Evolutionary conservation across 2,113 vertebrate genomes (phyloP).

Genomic region (Cryptotis parvus): DNA sequence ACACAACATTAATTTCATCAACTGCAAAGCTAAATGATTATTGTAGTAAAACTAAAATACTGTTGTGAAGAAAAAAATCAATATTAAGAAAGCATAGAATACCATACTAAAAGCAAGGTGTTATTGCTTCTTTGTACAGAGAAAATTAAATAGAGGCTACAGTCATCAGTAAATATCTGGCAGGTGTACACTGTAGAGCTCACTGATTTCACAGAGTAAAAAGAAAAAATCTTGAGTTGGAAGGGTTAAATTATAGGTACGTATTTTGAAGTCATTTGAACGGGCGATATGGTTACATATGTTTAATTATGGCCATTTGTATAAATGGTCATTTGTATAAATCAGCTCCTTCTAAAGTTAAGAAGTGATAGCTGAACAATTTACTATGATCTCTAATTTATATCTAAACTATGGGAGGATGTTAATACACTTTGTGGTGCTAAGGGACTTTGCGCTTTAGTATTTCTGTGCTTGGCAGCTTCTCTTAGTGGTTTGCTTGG

Average conservation of each 20-base stretch:
- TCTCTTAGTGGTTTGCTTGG: no score
- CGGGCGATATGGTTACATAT: background rate
- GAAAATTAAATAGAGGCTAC: background rate
- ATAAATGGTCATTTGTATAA: constrained; percentile 15
- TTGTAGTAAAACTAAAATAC: background rate
- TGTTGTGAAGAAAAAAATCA: constrained; percentile 35
- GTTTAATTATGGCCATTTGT: background rate
- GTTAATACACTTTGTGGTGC: no score
- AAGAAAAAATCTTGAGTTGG: background rate
- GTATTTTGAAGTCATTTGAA: constrained; percentile 1
- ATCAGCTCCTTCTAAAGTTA: background rate
- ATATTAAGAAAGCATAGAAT: constrained; percentile 9
- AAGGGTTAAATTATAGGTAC: background rate
- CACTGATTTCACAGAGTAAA: background rate
- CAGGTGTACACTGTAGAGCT: background rate
- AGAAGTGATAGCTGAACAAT: constrained; percentile 3
- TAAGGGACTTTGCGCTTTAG: no score
- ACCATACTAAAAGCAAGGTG: background rate
- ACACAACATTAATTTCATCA: constrained; percentile 4
- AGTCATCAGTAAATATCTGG: constrained; percentile 4
- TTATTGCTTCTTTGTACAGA: constrained; percentile 11
- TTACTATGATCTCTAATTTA: background rate
- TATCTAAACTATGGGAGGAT: no score
- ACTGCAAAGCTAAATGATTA: constrained; percentile 41
- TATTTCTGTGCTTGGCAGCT: no score